Conservation (phyloP, 2,888 invertebrate genomes). For the Euplagia quadripunctaria region DNA sequence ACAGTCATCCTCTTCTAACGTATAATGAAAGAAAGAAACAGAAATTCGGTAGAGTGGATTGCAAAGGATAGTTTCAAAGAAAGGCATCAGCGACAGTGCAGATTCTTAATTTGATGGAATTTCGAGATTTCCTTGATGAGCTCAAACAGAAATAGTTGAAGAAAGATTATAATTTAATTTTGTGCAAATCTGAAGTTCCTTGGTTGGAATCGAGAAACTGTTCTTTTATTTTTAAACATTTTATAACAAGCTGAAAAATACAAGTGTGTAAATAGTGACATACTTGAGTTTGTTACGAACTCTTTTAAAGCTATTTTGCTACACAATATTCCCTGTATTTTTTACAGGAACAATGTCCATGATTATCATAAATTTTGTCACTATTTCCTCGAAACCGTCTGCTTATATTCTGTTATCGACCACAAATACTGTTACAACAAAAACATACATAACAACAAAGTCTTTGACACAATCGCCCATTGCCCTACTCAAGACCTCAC, state of each 20-base stretch:
- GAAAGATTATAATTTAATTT: neutral
- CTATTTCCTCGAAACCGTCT: neutral
- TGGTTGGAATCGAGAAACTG: neutral
- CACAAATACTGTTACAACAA: neutral
- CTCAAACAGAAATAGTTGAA: neutral
- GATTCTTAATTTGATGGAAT: constrained; percentile 21
- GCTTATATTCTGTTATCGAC: neutral
- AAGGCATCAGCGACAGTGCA: constrained; percentile 17
- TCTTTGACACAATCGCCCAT: constrained; percentile 5
- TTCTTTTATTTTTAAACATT: too few relatives aligned
- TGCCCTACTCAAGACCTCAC: constrained; percentile 17
- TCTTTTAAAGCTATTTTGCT: neutral
- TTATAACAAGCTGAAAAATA: too few relatives aligned
- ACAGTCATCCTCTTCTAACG: constrained; percentile 21
- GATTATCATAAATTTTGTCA: neutral
- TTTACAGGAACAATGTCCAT: neutral
- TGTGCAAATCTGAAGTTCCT: neutral
- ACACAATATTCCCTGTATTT: neutral
- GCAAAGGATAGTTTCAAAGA: constrained; percentile 32
- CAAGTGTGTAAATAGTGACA: neutral
- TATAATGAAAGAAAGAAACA: constrained; percentile 13
- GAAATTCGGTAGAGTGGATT: constrained; percentile 25
- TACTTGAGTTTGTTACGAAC: neutral
- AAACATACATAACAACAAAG: neutral
- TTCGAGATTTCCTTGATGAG: constrained; percentile 20